phyloP scores from a whole-genome alignment of 2,113 vertebrate species.

The Melanerpes formicivorus region DNA sequence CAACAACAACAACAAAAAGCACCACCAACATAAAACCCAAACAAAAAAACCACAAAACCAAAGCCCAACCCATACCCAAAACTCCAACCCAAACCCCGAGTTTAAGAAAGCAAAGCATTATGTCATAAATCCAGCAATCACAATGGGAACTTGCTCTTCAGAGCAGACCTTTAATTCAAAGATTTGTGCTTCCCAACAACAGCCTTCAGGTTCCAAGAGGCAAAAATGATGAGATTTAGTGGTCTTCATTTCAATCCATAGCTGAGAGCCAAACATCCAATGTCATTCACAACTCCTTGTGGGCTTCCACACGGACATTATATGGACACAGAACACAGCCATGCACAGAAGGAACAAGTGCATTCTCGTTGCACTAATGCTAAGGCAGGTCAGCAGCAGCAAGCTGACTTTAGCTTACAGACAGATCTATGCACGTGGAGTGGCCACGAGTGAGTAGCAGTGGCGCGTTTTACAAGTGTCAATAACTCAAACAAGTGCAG shows the following conservation, averaged over 20 bases:
- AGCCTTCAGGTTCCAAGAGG: background rate
- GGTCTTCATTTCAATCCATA: background rate
- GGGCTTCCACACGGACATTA: background rate
- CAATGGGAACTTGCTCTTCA: background rate
- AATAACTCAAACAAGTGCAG: constrained; percentile 66
- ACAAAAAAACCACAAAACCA: background rate
- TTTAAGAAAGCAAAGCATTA: constrained; percentile 14
- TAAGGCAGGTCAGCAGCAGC: constrained; percentile 62
- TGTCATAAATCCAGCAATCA: background rate
- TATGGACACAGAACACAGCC: constrained; percentile 43
- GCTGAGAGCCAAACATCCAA: background rate
- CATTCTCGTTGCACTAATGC: constrained; percentile 59
- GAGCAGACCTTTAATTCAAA: background rate
- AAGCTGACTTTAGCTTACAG: constrained; percentile 67
- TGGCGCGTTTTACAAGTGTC: constrained; percentile 47
- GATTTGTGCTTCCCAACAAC: background rate
- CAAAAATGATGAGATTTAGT: background rate
- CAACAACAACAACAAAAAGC: too few species aligned
- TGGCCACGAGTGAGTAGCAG: constrained; percentile 64
- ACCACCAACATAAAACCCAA: too few species aligned
- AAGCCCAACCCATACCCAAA: background rate
- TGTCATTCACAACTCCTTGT: background rate
- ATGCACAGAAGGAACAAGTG: constrained; percentile 62
- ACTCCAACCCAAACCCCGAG: background rate
- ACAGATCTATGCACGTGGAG: constrained; percentile 39